phyloP scores from a whole-genome alignment of 2,797 vertebrate genomes.

The Myoxocephalus aenaeus region DNA sequence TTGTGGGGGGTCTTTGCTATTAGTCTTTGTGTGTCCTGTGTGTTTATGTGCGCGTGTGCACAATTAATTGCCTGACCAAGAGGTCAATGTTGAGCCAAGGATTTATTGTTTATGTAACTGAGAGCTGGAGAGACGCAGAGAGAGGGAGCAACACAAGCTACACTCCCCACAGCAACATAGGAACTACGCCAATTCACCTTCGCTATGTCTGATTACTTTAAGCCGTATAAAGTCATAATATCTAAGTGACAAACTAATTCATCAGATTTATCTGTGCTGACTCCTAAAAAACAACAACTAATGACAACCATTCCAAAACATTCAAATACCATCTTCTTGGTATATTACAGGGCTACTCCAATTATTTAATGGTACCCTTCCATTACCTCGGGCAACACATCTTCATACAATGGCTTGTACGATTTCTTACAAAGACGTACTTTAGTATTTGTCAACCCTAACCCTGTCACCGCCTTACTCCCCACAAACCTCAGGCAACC shows the following conservation, averaged over 20 bases:
- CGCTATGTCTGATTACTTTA: background rate
- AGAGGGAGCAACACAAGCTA: constrained; percentile 23
- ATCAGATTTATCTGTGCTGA: background rate
- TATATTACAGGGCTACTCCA: background rate
- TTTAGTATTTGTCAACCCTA: no score
- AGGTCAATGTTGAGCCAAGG: constrained; percentile 64
- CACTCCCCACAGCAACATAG: constrained; percentile 14
- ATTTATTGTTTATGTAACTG: constrained; percentile 66
- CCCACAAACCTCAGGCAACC: no score
- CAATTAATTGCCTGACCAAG: constrained; percentile 55
- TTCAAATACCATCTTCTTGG: background rate
- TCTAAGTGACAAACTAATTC: background rate
- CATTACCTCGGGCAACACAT: background rate
- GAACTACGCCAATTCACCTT: background rate
- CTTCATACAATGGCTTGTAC: background rate
- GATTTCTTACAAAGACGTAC: background rate
- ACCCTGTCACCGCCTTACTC: no score
- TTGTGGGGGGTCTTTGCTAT: constrained; percentile 66
- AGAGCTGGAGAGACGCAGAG: constrained; percentile 22
- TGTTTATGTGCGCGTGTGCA: constrained; percentile 19
- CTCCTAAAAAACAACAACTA: background rate
- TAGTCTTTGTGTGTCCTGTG: constrained; percentile 47
- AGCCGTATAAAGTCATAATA: background rate
- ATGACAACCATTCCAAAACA: background rate
- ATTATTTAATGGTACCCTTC: background rate